Evolutionary conservation across 1,140 invertebrate species (phyloP), one percentile per base, ranked within the genome.

Genomic region (Drosophila equinoxialis): DNA sequence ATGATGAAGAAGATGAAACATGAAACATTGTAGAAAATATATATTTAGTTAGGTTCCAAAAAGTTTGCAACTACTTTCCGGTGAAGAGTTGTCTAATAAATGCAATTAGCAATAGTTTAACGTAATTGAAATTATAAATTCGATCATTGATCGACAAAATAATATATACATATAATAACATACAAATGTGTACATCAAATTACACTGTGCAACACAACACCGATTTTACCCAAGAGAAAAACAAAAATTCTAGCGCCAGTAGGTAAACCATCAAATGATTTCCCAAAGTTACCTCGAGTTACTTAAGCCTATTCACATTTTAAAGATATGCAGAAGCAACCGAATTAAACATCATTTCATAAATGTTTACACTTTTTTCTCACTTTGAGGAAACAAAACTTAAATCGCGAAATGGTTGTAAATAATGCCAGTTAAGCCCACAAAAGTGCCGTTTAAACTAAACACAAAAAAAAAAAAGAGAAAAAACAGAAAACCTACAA

Each of bases 31-130:
- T 48, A 63, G 30, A 51, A 51, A 63, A 42, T 63, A 63, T 26
- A 58, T 58, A 66, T 17, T 58, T 66, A 58, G 51, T 23, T 66
- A 58, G 65, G 57, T 41, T 59, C 45, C 42, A 26, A 17, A 64
- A 26, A 23, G n/a, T 45, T 13, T 64, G 30, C 11, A 51, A 54
- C 41, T n/a, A 13, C 17, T 64, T 60, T 39, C 20, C 61, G 26
- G 61, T 55, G 8, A 23, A 65, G 39, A 37, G 26, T 41, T 57
- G 14, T 54, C 14, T 30, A 58, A 23, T 41, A 30, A 23, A 57
- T 33, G 54, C 45, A 51, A 51, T 51, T 57, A 26, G 54, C 17
- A 33, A 57, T 57, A 57, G 23, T 57, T 14, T 33, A 57, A 57
- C 6, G 14, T 48, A 48, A 48, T 48, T 23, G 10, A 51, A 51